Evolutionary conservation across 2,113 vertebrate species (phyloP).

Genomic region (Microtus montanus): DNA sequence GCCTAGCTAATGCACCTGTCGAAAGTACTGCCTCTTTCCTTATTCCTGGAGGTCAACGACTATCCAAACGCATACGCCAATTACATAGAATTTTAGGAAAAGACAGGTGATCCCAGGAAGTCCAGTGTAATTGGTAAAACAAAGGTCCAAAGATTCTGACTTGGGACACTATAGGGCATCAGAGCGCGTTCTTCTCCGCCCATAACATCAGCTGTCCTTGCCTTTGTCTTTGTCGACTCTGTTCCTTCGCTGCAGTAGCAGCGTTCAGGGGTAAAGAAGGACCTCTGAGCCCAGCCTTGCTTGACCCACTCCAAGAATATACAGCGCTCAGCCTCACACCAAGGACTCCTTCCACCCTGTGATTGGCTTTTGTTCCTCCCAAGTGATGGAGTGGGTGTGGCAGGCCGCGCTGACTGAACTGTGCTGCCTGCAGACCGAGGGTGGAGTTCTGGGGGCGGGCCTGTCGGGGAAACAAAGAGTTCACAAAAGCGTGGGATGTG

Average conservation of each 20-base stretch:
- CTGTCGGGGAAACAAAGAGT: slow-evolving; percentile 76
- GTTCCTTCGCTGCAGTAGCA: not conserved
- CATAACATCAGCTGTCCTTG: not conserved
- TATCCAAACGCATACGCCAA: not conserved
- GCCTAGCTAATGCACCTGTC: not conserved
- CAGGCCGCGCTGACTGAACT: not conserved
- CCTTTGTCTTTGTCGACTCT: slow-evolving; percentile 11
- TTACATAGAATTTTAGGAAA: not conserved
- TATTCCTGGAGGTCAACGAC: not conserved
- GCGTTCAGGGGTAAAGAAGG: not conserved
- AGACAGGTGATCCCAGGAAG: not conserved
- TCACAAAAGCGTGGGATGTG: not conserved
- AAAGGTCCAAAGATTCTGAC: not conserved
- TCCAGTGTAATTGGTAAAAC: not conserved
- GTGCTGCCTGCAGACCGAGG: not conserved
- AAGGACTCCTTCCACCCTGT: not conserved
- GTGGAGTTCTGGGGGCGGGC: slow-evolving; percentile 51
- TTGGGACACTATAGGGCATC: not conserved
- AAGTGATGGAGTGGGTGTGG: slow-evolving; percentile 57
- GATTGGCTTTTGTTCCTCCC: slow-evolving; percentile 56
- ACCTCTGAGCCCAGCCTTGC: not conserved
- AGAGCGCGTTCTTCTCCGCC: not conserved
- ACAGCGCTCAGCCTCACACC: not conserved
- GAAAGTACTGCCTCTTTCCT: not conserved
- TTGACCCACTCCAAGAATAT: not conserved